Base-by-base conservation (phyloP, 1,140 invertebrate species). In the Spodoptera litura region DNA sequence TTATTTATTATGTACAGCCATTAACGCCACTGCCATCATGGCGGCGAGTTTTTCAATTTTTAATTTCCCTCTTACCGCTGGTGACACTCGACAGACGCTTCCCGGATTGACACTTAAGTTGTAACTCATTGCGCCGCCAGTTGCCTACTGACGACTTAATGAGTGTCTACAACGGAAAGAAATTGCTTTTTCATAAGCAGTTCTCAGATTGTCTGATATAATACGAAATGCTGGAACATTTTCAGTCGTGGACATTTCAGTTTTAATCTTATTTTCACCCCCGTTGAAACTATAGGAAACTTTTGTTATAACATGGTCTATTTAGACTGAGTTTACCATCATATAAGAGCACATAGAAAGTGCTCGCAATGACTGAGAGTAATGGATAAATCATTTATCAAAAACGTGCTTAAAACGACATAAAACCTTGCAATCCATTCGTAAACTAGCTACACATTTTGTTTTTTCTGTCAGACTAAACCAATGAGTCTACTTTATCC, bases 1-100 rank as follows among this genome's bases (percentile, higher is more conserved):
- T 94, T 94, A 94, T 93, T 92, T 93, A 94, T 93, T 93, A 94
- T 94, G 91, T 93, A 93, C 93, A 89, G 88, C 89, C 91, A 93
- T 94, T 93, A 93, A 91, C 91, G 90, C 89, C 89, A 91, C 87
- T 81, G 86, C 88, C 91, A 91, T 91, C 88, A 94, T 94, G 91
- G 91, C 91, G 91, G 87, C 88, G 88, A 89, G 84, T 91, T 93
- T 92, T 92, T 90, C 88, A 91, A 91, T 94, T 93, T 93, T 93
- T 93, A 92, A 93, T 94, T 92, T 91, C 91, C 88, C 83, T 90
- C 87, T 92, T 88, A 87, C 87, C 82, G 77, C 79, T 81, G 78
- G 80, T 81, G 80, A 88, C 87, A 89, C 88, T 92, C 83, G 78
- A 85, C 83, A 84, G 89, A 88, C 81, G 83, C 79, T 84, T 79